Base-by-base conservation (phyloP, 2,797 vertebrate genomes). In the Mergus octosetaceus region DNA sequence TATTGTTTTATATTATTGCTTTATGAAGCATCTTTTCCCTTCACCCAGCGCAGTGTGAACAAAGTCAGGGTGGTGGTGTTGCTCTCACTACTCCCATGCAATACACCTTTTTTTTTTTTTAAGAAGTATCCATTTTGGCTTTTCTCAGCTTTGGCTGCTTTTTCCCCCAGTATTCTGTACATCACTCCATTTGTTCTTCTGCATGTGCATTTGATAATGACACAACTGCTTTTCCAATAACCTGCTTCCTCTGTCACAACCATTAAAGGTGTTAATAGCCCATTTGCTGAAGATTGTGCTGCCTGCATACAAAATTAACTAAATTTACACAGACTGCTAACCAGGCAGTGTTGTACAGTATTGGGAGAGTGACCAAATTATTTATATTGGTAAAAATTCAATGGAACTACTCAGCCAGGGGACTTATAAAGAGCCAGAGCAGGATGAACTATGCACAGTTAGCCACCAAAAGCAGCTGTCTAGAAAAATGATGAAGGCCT, bases 221-320 rank as follows among this genome's bases (percentile, higher is more conserved):
- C 36, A 82, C 28, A 82, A 77, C 11, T 39, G 65, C 41, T 93
- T 82, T 92, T 66, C 64, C 51, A 84, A 75, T 66, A 95, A 84
- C 11, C 11, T 72, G 34, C 39, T 82, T 17, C 74, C 62, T 90
- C 85, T 91, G 28, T 66, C 58, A 74, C 61, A 90, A 88, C n/a
- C 64, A 72, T 69, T 94, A 86, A 87, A 92, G 58, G 24, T 83
- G 51, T 85, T 90, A 89, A 91, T 81, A 94, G 27, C 56, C 75
- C 20, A 62, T 89, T 82, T 94, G 34, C 65, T 58, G 68, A 47
- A 84, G 38, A 73, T 68, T 58, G 61, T 64, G n/a, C 51, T 81
- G 56, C 69, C 62, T 77, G 76, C 88, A 87, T 71, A 56, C 66
- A 87, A 88, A 94, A 93, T 54, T 83, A 41, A 70, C 51, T 8